These are phyloP conservation scores for Lycodopsis pacificus DNA, from an alignment of 2,797 vertebrate species.

Conservation along the genomic window DNA sequence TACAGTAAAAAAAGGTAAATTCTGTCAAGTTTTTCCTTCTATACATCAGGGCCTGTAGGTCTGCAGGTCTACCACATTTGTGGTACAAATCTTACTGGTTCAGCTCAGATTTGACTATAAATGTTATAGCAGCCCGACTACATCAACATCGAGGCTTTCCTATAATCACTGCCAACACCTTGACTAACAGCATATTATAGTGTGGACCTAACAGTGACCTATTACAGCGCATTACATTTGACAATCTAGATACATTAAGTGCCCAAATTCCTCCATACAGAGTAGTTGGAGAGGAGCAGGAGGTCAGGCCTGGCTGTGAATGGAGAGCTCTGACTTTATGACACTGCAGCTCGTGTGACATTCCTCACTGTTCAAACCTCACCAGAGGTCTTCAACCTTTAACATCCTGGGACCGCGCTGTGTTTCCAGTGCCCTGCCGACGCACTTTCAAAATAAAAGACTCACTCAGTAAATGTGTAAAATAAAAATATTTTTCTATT, in stretches of 20 bases:
- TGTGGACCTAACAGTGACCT: background rate
- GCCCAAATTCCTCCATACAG: background rate
- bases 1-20: background rate
- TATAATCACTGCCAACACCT: background rate
- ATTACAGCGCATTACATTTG: background rate
- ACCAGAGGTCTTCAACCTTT: slow-evolving; percentile 3
- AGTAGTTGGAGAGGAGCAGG: background rate
- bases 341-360: slow-evolving; percentile 26
- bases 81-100: background rate
- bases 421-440: background rate
- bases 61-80: background rate
- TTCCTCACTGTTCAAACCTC: slow-evolving; percentile 47
- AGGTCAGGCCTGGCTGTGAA: background rate
- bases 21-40: background rate
- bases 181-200: background rate
- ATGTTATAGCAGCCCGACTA: background rate
- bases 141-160: background rate
- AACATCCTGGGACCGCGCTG: background rate
- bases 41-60: background rate
- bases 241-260: slow-evolving; percentile 4
- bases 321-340: slow-evolving; percentile 6
- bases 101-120: background rate
- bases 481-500: slow-evolving; percentile 79
- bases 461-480: slow-evolving; percentile 69
- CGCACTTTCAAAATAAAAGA: slow-evolving; percentile 35